Base-by-base conservation (phyloP, 2,888 invertebrate genomes). In the Strigamia transsilvanica region DNA sequence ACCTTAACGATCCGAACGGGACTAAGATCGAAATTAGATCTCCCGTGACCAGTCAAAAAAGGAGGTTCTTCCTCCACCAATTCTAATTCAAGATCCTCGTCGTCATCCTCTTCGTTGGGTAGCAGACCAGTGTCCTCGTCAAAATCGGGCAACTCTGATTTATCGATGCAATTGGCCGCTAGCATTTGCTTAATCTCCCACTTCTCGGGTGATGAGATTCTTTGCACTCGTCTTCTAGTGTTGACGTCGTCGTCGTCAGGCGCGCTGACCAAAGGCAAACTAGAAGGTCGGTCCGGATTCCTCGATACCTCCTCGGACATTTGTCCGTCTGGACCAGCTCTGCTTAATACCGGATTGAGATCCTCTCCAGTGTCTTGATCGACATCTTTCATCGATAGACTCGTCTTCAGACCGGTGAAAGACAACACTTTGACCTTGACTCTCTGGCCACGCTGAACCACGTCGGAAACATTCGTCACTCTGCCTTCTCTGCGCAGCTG, bases 181-280 rank as follows among this genome's bases (percentile, higher is more conserved):
- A 95, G 93, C 97, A 98, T 96, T 91, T 98, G 98, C 87, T 98
- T 97, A 84, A 98, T 94, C 89, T 99, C 99, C 98, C 98, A 99
- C 81, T 89, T 87, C 88, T 99, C 99, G 0, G 98, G 99, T 79
- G 98, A 98, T 0, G 98, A 97, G 84, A 99, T 93, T 84, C 97
- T 91, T 42, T 97, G 95, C 80, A 96, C 95, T 21, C 95, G 90
- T 87, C 96, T 95, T 27, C 94, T 90, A 77, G 88, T 87, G 42
- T 93, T 93, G 85, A 93, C 92, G 86, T 94, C 93, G 85, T 95
- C 95, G 84, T 94, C 94, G 83, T 87, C 86, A 89, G 51, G 89
- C 90, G 79, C 2, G 90, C 90, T 84, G 88, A 88, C 41, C 34
- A 80, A 81, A 21, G 82, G 88, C 61, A 91, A 86, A 0, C 90